These are phyloP conservation scores for Muraenolepis orangiensis DNA, from an alignment of 2,797 vertebrate genomes.

Conservation along the genomic window DNA sequence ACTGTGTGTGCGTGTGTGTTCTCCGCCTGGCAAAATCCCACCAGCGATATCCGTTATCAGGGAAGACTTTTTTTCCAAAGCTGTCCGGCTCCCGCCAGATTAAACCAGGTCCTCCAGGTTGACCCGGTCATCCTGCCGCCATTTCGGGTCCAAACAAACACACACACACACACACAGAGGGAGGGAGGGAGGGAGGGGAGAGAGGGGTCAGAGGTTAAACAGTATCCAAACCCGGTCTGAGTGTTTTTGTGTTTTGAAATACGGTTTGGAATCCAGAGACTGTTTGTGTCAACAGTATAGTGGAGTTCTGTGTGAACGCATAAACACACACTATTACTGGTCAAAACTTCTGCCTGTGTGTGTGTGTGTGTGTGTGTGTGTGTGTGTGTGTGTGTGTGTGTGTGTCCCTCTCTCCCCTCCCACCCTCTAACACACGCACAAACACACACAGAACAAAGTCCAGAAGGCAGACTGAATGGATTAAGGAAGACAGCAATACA, in stretches of 20 bases:
- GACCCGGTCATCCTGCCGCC: background rate
- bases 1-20: background rate
- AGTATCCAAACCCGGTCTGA: background rate
- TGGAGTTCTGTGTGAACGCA: too few relatives aligned
- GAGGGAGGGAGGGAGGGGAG: background rate
- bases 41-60: background rate
- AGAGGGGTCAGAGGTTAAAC: background rate
- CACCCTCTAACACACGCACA: background rate
- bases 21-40: background rate
- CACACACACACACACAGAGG: too few relatives aligned
- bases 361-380: too few relatives aligned
- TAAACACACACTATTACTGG: too few relatives aligned
- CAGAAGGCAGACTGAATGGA: background rate
- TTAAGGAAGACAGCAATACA: background rate
- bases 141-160: background rate
- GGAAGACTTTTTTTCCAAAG: background rate
- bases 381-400: background rate
- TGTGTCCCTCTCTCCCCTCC: background rate
- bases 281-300: background rate
- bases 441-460: background rate
- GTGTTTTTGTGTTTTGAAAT: background rate
- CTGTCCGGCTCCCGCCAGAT: background rate
- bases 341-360: too few relatives aligned
- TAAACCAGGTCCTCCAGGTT: background rate
- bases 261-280: background rate